These are phyloP conservation scores for Ctenicera cuprea DNA, from an alignment of 2,888 invertebrate species.

Conservation along the genomic window DNA sequence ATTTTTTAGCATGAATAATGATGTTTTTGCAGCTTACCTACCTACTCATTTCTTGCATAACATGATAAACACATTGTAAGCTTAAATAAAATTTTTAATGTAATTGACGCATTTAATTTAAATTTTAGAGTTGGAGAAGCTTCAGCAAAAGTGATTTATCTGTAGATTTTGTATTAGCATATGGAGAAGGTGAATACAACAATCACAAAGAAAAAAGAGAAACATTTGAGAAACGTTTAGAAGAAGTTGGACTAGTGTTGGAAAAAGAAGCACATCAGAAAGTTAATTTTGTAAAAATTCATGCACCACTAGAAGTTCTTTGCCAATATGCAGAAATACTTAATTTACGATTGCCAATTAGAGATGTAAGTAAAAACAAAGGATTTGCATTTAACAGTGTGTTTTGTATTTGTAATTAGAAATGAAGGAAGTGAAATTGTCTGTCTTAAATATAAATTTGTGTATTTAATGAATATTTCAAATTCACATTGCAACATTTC, in stretches of 20 bases:
- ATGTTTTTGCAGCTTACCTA: too few species aligned
- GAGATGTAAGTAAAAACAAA: slow-evolving; percentile 73
- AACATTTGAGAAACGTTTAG: slow-evolving; percentile 78
- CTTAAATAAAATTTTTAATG: background rate
- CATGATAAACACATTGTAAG: too few species aligned
- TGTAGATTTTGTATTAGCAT: slow-evolving; percentile 81
- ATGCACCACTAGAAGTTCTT: slow-evolving; percentile 82
- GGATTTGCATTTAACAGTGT: too few species aligned
- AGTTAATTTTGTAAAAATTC: slow-evolving; percentile 83
- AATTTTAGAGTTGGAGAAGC: slow-evolving; percentile 73
- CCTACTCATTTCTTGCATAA: too few species aligned
- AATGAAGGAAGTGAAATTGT: too few species aligned
- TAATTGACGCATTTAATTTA: slow-evolving; percentile 18
- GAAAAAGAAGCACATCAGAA: slow-evolving; percentile 79
- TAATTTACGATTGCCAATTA: slow-evolving; percentile 86
- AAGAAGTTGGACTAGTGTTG: slow-evolving; percentile 77
- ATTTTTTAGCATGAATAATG: too few species aligned
- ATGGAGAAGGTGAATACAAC: slow-evolving; percentile 67
- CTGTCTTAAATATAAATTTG: too few species aligned
- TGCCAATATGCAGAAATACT: slow-evolving; percentile 85
- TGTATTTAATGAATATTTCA: too few species aligned
- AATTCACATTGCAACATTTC: too few species aligned
- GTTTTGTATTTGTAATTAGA: too few species aligned
- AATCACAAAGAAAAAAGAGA: slow-evolving; percentile 72
- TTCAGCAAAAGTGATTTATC: slow-evolving; percentile 74